phyloP scores from a whole-genome alignment of 2,888 invertebrate species.

The Cacoxenus indagator region DNA sequence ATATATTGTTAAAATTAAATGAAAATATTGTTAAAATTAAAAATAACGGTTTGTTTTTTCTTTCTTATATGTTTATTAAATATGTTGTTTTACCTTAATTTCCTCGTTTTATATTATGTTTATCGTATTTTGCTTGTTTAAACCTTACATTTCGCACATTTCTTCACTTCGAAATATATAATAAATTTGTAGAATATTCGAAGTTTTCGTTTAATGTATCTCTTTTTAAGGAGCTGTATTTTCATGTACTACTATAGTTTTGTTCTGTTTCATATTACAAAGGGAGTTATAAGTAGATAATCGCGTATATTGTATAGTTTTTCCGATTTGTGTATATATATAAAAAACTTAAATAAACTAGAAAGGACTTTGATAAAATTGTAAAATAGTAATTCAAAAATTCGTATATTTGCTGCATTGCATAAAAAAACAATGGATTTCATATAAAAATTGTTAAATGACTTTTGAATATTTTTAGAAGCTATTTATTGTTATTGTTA shows the following conservation, averaged over 20 bases:
- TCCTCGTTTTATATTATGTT: constrained; percentile 40
- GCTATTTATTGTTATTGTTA: background rate
- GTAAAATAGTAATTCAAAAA: background rate
- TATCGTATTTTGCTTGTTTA: background rate
- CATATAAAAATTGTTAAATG: background rate
- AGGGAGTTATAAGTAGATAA: background rate
- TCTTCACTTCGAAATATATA: constrained; percentile 25
- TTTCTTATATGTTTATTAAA: constrained; percentile 43
- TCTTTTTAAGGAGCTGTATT: background rate
- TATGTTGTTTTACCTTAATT: constrained; percentile 48
- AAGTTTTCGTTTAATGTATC: background rate
- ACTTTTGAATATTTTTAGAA: background rate
- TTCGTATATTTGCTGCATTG: background rate
- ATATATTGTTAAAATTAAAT: too few species aligned
- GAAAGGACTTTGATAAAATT: background rate
- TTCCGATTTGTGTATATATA: background rate
- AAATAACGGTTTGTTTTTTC: too few species aligned
- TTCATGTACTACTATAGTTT: background rate
- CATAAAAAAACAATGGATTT: background rate
- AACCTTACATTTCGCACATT: constrained; percentile 1
- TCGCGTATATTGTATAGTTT: background rate
- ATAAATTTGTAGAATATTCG: background rate
- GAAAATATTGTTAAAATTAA: too few species aligned
- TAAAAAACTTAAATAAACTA: background rate
- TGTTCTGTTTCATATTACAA: background rate